Evolutionary conservation across 2,113 vertebrate genomes (phyloP).

Genomic region (Suricata suricatta): DNA sequence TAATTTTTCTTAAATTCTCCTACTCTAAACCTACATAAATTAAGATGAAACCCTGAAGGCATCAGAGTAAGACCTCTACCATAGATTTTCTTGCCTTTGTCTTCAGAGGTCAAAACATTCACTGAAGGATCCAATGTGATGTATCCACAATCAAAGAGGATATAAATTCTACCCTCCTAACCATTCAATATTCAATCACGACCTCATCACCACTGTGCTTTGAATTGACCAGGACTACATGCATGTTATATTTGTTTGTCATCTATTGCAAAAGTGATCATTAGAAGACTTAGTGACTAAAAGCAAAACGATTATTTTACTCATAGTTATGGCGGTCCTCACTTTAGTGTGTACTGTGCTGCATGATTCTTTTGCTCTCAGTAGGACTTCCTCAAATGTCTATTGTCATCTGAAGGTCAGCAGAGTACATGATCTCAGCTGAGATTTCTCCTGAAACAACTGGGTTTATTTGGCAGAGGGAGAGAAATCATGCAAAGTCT

Average conservation of each 20-base stretch:
- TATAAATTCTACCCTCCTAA: neutral
- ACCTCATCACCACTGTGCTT: neutral
- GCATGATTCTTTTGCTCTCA: neutral
- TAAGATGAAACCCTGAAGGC: neutral
- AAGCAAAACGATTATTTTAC: neutral
- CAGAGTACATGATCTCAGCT: too few species aligned
- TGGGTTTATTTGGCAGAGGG: too few species aligned
- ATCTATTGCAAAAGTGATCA: neutral
- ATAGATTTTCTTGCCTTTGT: neutral
- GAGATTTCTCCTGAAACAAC: too few species aligned
- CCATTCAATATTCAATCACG: neutral
- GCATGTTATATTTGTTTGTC: neutral
- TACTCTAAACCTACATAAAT: neutral
- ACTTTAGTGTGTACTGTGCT: neutral
- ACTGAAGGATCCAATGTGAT: neutral
- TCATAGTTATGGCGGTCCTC: neutral
- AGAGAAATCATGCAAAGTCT: neutral
- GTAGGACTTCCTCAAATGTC: too few species aligned
- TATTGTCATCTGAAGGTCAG: too few species aligned
- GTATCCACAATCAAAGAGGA: neutral
- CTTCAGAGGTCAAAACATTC: neutral
- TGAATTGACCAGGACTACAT: neutral
- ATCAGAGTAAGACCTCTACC: neutral
- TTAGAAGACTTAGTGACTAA: neutral
- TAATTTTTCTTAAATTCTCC: neutral